These are phyloP conservation scores for Procapra przewalskii DNA, from an alignment of 2,113 vertebrate genomes.

Conservation along the genomic window DNA sequence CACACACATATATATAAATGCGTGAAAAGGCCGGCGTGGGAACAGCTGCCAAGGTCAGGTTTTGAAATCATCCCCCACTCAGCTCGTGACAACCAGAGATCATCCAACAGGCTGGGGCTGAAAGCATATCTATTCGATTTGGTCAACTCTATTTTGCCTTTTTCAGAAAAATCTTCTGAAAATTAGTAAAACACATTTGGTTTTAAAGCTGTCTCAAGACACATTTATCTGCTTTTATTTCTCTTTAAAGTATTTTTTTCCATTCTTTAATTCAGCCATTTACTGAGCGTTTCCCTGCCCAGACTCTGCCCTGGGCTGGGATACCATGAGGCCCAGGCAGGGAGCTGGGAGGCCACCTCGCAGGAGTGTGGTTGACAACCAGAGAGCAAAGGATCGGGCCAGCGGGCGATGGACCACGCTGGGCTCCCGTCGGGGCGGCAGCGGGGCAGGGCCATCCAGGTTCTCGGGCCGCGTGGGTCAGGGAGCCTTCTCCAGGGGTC, in stretches of 20 bases:
- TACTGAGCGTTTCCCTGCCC: not conserved
- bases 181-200: no score
- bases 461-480: no score
- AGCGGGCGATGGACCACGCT: accelerated
- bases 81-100: not conserved
- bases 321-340: not conserved
- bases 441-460: accelerated
- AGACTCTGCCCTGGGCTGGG: not conserved
- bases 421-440: no score
- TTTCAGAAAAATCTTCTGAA: not conserved
- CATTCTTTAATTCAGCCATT: not conserved
- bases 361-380: not conserved
- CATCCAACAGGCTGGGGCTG: not conserved
- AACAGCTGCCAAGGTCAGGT: accelerated
- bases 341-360: not conserved
- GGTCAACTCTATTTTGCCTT: not conserved
- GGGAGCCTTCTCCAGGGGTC: no score
- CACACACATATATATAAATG: not conserved
- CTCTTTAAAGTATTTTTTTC: not conserved
- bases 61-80: accelerated
- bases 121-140: accelerated
- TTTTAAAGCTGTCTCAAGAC: not conserved
- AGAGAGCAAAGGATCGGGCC: no score
- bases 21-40: accelerated
- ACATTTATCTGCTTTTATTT: no score